Conservation (phyloP, 2,797 vertebrate species). For the Vireo griseus region DNA sequence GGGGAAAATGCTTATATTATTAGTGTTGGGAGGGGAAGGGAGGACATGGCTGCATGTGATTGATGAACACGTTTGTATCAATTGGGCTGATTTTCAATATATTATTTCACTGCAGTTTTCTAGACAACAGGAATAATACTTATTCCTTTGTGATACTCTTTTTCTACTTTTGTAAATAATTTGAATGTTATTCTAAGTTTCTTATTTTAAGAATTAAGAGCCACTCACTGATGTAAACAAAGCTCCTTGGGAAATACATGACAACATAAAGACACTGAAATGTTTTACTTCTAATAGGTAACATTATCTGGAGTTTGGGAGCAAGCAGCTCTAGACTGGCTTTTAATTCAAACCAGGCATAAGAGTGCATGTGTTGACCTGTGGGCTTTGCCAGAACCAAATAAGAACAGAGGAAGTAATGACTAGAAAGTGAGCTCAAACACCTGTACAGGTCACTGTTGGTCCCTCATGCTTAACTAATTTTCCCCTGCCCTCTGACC, state of each 20-base stretch:
- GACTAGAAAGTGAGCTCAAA: constrained; percentile 75
- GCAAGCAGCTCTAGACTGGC: neutral
- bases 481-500: constrained; percentile 88
- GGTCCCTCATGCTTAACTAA: constrained; percentile 87
- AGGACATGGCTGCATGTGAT: neutral
- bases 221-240: neutral
- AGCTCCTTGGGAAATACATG: neutral
- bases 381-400: constrained; percentile 52
- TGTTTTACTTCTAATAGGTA: constrained; percentile 22
- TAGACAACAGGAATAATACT: neutral
- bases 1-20: neutral
- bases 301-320: neutral
- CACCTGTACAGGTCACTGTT: constrained; percentile 89
- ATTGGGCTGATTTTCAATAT: neutral
- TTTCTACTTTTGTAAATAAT: neutral
- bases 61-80: neutral
- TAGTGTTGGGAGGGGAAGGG: neutral
- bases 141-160: neutral
- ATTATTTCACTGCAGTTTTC: neutral
- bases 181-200: neutral
- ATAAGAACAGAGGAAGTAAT: constrained; percentile 79
- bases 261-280: neutral
- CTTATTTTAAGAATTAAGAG: neutral
- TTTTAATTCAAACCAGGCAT: constrained; percentile 73
- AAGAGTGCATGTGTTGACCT: constrained; percentile 74